Base-by-base conservation (phyloP, 2,888 invertebrate genomes). In the Lysandra coridon region DNA sequence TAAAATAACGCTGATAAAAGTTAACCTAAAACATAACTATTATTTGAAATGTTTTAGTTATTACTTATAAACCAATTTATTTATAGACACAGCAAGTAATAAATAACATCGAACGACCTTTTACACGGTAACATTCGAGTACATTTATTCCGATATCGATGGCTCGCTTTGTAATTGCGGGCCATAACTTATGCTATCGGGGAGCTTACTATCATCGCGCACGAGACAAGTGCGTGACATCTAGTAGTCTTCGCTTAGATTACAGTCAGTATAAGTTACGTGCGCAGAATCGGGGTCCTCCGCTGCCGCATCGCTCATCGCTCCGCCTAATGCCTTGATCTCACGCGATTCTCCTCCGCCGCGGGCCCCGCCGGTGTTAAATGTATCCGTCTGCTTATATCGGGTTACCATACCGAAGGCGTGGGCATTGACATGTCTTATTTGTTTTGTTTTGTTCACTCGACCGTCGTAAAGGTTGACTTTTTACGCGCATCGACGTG, bases 381-480 rank as follows among this genome's bases (percentile, higher is more conserved):
- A 93, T 91, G 94, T 93, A 92, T 92, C 92, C 91, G 91, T 89
- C 89, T 88, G 89, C 87, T 89, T 88, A 90, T 93, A 93, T 94
- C 94, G 86, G 88, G 93, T 94, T 94, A 93, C 94, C 88, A 89
- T 92, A 89, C 89, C 88, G 88, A 91, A 94, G 92, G 94, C 94
- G 94, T 94, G 93, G 94, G 94, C 94, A 94, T 93, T 92, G 94
- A 92, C 93, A 91, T 92, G 92, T 92, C 89, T 88, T 87, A 90
- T 91, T 92, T 92, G 93, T 94, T 94, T 93, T 92, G 91, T 92
- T 93, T 89, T 91, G 91, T 91, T 92, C 92, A 91, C 85, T 90
- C 89, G 87, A 90, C 87, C 91, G 86, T 91, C 88, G 87, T 88
- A 90, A 92, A 92, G 92, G 91, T 92, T 92, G 91, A 91, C 91